phyloP scores from a whole-genome alignment of 2,797 vertebrate species.

The Thaleichthys pacificus region DNA sequence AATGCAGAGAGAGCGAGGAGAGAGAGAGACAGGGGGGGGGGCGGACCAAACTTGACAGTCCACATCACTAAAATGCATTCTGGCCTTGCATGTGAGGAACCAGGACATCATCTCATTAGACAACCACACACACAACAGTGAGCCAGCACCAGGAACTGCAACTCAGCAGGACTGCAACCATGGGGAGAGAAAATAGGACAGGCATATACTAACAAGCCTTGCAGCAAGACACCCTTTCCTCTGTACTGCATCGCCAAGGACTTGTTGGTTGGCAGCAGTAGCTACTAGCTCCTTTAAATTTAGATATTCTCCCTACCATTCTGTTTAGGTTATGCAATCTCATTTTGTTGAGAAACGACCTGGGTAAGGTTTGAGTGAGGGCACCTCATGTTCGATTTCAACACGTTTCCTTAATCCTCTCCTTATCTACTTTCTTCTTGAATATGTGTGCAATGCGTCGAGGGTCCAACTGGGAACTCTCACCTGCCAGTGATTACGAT shows the following conservation, averaged over 20 bases:
- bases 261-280: constrained; percentile 15
- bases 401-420: not conserved
- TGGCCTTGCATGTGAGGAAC: constrained; percentile 29
- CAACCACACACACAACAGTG: constrained; percentile 44
- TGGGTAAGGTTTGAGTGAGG: not conserved
- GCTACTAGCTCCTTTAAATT: not conserved
- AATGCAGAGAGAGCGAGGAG: too few relatives aligned
- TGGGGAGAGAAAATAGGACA: constrained; percentile 27
- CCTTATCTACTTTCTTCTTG: constrained; percentile 15
- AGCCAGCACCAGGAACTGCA: constrained; percentile 27
- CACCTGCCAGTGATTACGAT: constrained; percentile 28
- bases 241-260: constrained; percentile 36
- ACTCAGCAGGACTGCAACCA: constrained; percentile 25
- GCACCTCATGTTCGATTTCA: not conserved
- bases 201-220: constrained; percentile 32
- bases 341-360: not conserved
- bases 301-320: too few relatives aligned
- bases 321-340: not conserved
- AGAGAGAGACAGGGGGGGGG: too few relatives aligned
- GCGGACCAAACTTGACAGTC: not conserved
- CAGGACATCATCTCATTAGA: constrained; percentile 51
- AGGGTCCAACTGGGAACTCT: constrained; percentile 17
- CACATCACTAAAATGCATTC: constrained; percentile 27
- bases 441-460: constrained; percentile 10
- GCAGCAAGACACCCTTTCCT: constrained; percentile 17